Conservation (phyloP, 2,797 vertebrate genomes). For the Pogonophryne albipinna region DNA sequence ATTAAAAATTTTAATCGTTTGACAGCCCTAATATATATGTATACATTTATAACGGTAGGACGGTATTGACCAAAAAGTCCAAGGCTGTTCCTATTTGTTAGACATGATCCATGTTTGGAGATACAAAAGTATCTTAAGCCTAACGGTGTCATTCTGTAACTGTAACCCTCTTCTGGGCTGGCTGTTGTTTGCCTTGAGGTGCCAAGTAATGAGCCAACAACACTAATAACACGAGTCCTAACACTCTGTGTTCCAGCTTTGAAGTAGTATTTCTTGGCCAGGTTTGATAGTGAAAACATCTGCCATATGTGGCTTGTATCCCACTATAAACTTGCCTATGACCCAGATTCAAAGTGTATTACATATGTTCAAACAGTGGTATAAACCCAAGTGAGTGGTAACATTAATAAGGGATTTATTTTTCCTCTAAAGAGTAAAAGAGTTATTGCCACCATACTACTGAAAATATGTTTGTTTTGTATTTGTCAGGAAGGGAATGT, state of each 20-base stretch:
- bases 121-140: not conserved
- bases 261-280: conserved; percentile 19
- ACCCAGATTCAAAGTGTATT: conserved; percentile 1
- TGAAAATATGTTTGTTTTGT: conserved; percentile 6
- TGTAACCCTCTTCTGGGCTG: conserved; percentile 29
- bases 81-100: not conserved
- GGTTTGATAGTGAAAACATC: not conserved
- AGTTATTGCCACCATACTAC: not conserved
- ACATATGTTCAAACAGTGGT: not conserved
- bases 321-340: not conserved
- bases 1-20: no score
- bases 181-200: conserved; percentile 32
- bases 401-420: not conserved
- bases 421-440: conserved; percentile 3
- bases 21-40: no score
- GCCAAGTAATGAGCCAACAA: conserved; percentile 15
- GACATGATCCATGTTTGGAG: conserved; percentile 1
- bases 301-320: not conserved
- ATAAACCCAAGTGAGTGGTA: not conserved
- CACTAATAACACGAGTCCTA: not conserved
- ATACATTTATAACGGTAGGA: no score
- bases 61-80: no score
- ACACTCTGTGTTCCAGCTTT: not conserved
- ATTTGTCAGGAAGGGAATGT: conserved; percentile 21
- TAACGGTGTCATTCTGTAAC: conserved; percentile 10